phyloP scores from a whole-genome alignment of 2,888 invertebrate species.

The Sisyra nigra region DNA sequence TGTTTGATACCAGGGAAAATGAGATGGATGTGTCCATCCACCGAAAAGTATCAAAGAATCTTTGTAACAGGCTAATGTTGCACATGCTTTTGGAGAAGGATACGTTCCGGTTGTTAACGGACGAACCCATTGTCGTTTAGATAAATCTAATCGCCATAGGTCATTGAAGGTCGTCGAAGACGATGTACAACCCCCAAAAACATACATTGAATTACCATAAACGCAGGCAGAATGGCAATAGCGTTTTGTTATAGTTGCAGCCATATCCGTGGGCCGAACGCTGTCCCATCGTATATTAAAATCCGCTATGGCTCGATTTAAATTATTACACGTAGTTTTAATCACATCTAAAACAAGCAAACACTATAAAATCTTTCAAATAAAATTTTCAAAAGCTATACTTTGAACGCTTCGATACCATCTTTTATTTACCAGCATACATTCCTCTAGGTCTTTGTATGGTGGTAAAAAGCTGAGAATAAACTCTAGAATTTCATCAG shows the following conservation, averaged over 20 bases:
- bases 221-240: conserved; percentile 86
- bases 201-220: conserved; percentile 73
- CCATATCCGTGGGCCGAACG: conserved; percentile 36
- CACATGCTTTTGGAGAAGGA: conserved; percentile 92
- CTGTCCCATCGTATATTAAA: conserved; percentile 64
- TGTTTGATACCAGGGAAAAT: conserved; percentile 69
- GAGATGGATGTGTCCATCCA: conserved; percentile 87
- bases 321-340: conserved; percentile 52
- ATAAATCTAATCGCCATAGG: conserved; percentile 84
- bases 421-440: conserved; percentile 70
- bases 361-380: neutral
- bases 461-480: conserved; percentile 79
- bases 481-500: conserved; percentile 87
- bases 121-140: conserved; percentile 68
- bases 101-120: conserved; percentile 73
- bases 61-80: conserved; percentile 77
- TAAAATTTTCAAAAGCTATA: conserved; percentile 28
- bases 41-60: conserved; percentile 72
- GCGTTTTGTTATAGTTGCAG: conserved; percentile 71
- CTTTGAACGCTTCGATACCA: conserved; percentile 77
- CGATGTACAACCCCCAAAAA: conserved; percentile 92
- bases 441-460: conserved; percentile 76
- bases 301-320: conserved; percentile 58
- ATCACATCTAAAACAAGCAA: conserved; percentile 47
- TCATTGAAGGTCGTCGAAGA: conserved; percentile 93